Conservation (phyloP, 2,888 invertebrate genomes). For the Gnatocerus cornutus region DNA sequence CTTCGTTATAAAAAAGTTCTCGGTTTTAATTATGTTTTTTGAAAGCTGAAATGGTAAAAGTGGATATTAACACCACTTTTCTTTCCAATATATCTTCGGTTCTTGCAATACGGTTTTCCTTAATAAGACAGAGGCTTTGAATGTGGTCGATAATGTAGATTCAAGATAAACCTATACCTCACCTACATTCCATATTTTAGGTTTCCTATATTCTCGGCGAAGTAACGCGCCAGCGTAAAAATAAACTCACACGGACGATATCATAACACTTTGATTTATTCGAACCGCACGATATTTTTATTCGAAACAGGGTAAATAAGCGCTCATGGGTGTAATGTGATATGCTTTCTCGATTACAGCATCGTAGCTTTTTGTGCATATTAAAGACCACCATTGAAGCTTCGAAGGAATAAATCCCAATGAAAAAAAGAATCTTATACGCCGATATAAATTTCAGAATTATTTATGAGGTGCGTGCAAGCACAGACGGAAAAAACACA, state of each 20-base stretch:
- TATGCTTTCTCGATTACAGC: conserved; percentile 35
- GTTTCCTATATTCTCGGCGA: conserved; percentile 14
- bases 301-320: conserved; percentile 37
- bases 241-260: conserved; percentile 44
- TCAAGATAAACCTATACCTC: not conserved
- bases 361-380: conserved; percentile 18
- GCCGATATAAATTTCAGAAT: not conserved
- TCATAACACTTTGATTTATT: conserved; percentile 45
- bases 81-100: no score
- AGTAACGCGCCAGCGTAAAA: conserved; percentile 36
- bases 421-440: no score
- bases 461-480: conserved; percentile 8
- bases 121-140: not conserved
- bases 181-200: not conserved
- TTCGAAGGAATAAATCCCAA: not conserved
- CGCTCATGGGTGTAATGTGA: conserved; percentile 41
- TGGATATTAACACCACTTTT: no score
- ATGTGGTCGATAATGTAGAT: not conserved
- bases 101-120: no score
- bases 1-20: no score
- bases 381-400: conserved; percentile 10
- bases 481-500: not conserved
- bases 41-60: no score
- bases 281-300: conserved; percentile 37
- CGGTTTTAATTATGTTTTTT: no score